Conservation (phyloP, 1,140 invertebrate species). For the Hormaphis cornu region DNA sequence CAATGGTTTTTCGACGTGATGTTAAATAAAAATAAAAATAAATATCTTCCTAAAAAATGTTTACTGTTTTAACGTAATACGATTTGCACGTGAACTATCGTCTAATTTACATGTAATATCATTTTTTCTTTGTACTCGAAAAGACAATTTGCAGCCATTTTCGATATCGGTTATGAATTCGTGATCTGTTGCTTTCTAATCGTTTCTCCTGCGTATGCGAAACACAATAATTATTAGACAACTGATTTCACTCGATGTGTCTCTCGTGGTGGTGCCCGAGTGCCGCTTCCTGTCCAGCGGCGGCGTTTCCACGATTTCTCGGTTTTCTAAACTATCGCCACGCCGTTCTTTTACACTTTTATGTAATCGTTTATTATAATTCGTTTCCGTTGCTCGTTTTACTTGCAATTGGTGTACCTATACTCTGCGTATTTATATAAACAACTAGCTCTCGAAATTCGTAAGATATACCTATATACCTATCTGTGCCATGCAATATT, state of each 20-base stretch:
- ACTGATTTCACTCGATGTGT: slow-evolving; percentile 20
- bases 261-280: not conserved
- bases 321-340: slow-evolving; percentile 19
- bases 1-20: too few relatives aligned
- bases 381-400: too few relatives aligned
- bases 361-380: slow-evolving; percentile 3
- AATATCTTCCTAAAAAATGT: not conserved
- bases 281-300: not conserved
- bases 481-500: too few relatives aligned
- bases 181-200: slow-evolving; percentile 16
- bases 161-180: slow-evolving; percentile 7
- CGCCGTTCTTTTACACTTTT: not conserved
- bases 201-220: slow-evolving; percentile 1
- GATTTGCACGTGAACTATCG: not conserved
- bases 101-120: not conserved
- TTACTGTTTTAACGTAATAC: not conserved
- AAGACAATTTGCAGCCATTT: not conserved
- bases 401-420: too few relatives aligned
- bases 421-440: too few relatives aligned
- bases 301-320: slow-evolving; percentile 11
- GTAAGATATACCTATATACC: too few relatives aligned
- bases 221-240: slow-evolving; percentile 23
- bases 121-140: not conserved
- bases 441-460: too few relatives aligned
- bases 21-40: not conserved